These are phyloP conservation scores for Hydrophis major DNA, from an alignment of 2,797 vertebrate genomes.

Conservation along the genomic window DNA sequence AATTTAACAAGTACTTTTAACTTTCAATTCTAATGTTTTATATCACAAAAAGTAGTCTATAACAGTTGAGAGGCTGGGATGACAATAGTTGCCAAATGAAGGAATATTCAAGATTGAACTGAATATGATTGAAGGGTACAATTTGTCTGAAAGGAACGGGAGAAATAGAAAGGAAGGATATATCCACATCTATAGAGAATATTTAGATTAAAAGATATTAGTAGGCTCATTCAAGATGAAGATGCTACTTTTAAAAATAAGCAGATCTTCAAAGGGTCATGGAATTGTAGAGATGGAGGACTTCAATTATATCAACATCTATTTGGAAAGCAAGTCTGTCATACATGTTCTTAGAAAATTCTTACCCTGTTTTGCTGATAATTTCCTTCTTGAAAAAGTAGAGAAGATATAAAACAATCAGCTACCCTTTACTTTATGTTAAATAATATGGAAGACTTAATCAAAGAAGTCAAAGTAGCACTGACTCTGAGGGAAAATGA, in stretches of 20 bases:
- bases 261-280: background rate
- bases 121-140: background rate
- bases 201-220: background rate
- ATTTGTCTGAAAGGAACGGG: background rate
- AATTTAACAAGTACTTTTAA: background rate
- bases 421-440: background rate
- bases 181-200: background rate
- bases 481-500: background rate
- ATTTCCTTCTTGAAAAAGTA: background rate
- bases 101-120: background rate
- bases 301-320: background rate
- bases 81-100: background rate
- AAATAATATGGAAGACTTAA: background rate
- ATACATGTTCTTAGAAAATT: background rate
- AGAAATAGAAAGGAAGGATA: background rate
- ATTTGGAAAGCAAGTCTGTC: background rate
- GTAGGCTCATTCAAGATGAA: background rate
- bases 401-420: background rate
- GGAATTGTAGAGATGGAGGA: background rate
- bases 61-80: background rate
- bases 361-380: background rate
- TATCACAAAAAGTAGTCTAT: background rate
- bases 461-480: background rate
- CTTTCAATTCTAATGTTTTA: background rate
- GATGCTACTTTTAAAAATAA: background rate